phyloP scores from a whole-genome alignment of 1,140 invertebrate species.

The Macrobrachium rosenbergii region DNA sequence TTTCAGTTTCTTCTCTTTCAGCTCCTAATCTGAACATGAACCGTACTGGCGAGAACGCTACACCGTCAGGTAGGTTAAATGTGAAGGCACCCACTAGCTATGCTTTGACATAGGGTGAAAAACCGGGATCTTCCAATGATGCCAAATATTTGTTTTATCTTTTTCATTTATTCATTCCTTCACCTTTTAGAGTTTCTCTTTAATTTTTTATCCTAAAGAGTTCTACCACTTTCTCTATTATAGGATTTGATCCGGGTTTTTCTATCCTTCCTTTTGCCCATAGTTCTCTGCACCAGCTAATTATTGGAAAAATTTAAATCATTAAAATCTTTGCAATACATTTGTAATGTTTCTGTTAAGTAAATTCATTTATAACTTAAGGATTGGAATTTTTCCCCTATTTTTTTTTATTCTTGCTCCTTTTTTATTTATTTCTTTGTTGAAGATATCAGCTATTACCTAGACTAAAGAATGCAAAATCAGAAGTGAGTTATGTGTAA shows the following conservation, averaged over 20 bases:
- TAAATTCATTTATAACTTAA: neutral
- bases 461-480: neutral
- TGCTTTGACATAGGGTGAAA: slow-evolving; percentile 59
- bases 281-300: slow-evolving; percentile 62
- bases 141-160: slow-evolving; percentile 18
- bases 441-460: neutral
- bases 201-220: neutral
- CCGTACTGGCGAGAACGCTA: slow-evolving; percentile 63
- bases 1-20: slow-evolving; percentile 67
- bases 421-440: slow-evolving; percentile 8
- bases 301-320: slow-evolving; percentile 41
- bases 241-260: slow-evolving; percentile 56
- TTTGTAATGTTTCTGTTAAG: slow-evolving; percentile 11
- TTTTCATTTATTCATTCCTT: slow-evolving; percentile 9
- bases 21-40: slow-evolving; percentile 66
- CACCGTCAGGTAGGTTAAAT: slow-evolving; percentile 65
- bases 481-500: too few species aligned
- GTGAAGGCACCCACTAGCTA: slow-evolving; percentile 55
- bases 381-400: too few species aligned
- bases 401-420: too few species aligned
- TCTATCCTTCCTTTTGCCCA: slow-evolving; percentile 49
- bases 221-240: neutral
- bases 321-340: slow-evolving; percentile 45
- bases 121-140: slow-evolving; percentile 51
- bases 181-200: slow-evolving; percentile 13